Base-by-base conservation (phyloP, 2,113 vertebrate genomes). In the Coptodon bakossiorum region DNA sequence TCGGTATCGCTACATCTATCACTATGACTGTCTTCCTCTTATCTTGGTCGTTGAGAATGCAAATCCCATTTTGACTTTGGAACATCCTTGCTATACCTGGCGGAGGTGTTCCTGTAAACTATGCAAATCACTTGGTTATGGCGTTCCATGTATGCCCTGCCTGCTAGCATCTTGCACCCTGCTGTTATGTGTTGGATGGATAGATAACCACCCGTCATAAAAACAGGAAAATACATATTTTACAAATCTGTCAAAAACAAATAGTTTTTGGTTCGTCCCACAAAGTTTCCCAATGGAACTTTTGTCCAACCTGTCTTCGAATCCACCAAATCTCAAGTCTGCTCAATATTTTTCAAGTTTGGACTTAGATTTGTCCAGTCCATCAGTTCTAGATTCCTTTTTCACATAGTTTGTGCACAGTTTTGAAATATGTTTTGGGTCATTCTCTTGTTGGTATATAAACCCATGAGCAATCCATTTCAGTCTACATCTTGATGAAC, bases 11-110 rank as follows among this genome's bases (percentile, higher is more conserved):
- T 22, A 22, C 22, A 22, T 22, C 22, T 22, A 22, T 22, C 22
- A 54, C 52, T 54, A 53, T 53, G 5, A n/a, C 50, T 0, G 0
- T 53, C 50, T 53, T 53, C 50, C 19, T 53, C 50, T 12, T 54
- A 22, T 9, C 52, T 22, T 54, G 3, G 52, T 54, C 52, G 17
- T n/a, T 52, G 50, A 52, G 50, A 52, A 52, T 52, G n/a, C 52
- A 54, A 22, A 11, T 53, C 5, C 19, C 52, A 10, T 52, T 52
- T 50, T 52, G 17, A 52, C 17, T 9, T 52, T 19, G 50, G 50
- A 19, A 52, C 17, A 19, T n/a, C 48, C 48, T 50, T 19, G 48
- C 48, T 2, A 52, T 52, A 52, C 50, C 50, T 19, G 17, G 50
- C 17, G 0, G 9, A 54, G 52, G 19, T 2, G 2, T 54, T 54